Evolutionary conservation across 2,113 vertebrate genomes (phyloP).

Genomic region (Prunella himalayana): DNA sequence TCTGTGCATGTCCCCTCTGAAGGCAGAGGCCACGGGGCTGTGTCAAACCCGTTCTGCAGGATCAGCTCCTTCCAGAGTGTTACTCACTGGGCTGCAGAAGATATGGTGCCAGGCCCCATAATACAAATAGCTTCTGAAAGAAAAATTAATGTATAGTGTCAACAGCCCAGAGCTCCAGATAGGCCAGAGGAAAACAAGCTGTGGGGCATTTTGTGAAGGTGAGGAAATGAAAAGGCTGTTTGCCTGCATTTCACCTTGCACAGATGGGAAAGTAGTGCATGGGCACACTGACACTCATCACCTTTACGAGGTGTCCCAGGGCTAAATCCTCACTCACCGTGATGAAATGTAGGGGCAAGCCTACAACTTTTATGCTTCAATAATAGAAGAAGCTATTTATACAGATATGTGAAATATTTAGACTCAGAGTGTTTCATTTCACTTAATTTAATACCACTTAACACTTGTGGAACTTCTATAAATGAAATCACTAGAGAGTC

Average conservation of each 20-base stretch:
- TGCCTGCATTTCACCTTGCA: not conserved
- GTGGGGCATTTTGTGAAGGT: not conserved
- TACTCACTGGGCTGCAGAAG: not conserved
- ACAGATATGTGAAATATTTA: conserved; percentile 41
- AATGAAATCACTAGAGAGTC: conserved; percentile 15
- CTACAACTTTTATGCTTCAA: not conserved
- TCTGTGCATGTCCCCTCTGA: not conserved
- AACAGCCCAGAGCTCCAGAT: not conserved
- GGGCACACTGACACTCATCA: not conserved
- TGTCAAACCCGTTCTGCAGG: not conserved
- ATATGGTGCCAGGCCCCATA: accelerated
- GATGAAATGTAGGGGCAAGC: not conserved
- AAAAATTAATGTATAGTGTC: not conserved
- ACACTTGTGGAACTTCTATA: conserved; percentile 53
- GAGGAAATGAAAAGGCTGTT: not conserved
- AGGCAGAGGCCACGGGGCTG: not conserved
- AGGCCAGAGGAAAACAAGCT: not conserved
- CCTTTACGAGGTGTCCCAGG: conserved; percentile 1
- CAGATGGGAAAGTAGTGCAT: not conserved
- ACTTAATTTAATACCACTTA: conserved; percentile 61
- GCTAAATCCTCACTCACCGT: not conserved
- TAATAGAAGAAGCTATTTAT: conserved; percentile 35
- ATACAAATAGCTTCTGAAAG: not conserved
- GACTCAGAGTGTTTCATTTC: conserved; percentile 50
- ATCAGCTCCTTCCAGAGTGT: not conserved